Conservation (phyloP, 2,797 vertebrate genomes). For the Spheniscus humboldti region DNA sequence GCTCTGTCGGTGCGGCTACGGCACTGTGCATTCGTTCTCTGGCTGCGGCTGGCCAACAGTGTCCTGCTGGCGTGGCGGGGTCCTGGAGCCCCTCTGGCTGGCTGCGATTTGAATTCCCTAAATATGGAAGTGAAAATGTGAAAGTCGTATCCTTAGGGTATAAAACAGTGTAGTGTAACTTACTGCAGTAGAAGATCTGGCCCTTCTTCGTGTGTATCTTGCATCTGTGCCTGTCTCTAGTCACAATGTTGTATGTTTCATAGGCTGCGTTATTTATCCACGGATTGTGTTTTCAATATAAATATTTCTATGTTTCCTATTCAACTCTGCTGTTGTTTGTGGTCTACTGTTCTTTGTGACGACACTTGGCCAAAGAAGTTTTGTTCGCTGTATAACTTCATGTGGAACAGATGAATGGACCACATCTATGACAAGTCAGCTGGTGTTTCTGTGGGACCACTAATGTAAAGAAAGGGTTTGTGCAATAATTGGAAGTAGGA, state of each 20-base stretch:
- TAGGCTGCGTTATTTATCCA: not conserved
- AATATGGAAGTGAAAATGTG: not conserved
- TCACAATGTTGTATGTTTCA: not conserved
- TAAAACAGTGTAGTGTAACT: not conserved
- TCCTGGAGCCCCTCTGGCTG: not conserved
- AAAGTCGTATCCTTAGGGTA: not conserved
- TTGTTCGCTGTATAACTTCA: not conserved
- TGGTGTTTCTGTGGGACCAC: not conserved
- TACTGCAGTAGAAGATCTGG: not conserved
- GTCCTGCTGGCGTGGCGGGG: not conserved
- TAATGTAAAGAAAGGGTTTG: not conserved
- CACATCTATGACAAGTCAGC: not conserved
- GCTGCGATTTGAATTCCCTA: not conserved
- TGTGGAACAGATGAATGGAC: not conserved
- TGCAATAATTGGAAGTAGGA: not conserved
- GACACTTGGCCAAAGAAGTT: not conserved
- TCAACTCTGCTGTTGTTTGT: not conserved
- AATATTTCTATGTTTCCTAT: conserved; percentile 13
- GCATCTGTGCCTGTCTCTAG: not conserved
- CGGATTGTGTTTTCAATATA: conserved; percentile 13
- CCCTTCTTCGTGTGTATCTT: not conserved
- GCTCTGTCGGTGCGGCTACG: accelerated
- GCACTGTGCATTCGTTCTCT: accelerated
- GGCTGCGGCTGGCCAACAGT: accelerated
- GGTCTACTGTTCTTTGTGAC: not conserved